Evolutionary conservation across 2,888 invertebrate genomes (phyloP), one percentile per base, ranked within the genome.

Genomic region (Frankliniella fusca): DNA sequence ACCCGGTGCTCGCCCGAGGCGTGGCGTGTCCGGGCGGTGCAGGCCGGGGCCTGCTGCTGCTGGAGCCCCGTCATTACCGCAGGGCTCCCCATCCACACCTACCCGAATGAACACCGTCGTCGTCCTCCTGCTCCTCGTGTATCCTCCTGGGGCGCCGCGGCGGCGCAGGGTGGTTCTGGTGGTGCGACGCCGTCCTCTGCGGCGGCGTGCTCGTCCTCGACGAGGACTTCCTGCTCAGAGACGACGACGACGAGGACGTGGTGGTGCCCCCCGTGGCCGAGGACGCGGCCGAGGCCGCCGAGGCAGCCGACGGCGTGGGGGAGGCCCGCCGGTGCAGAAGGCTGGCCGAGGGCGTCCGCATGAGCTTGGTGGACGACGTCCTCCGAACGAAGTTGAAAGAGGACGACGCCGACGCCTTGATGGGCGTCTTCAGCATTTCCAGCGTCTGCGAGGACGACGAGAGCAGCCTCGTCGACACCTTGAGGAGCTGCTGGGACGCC

Each of bases 311-410:
- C 76, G 15, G 48, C 49, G 50, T 49, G 2, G 80, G 28, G 20
- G 81, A 79, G 10, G 81, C 23, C 80, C 80, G 54, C 23, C 70
- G 70, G 70, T 76, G 70, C 81, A 61, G 38, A n/a, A 50, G 28
- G 54, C 81, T 81, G 61, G 54, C 61, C 20, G 81, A 81, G 20
- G 81, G 81, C 50, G 50, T 93, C 83, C 93, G 90, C 0, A 92
- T 92, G 81, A 93, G 86, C 86, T 93, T 93, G 2, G 93, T 93
- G 85, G 93, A 93, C 85, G 93, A 92, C 7, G 93, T 93, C 83
- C 93, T 90, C 20, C 93, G 89, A 85, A 93, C 93, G 85, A 93
- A 92, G 86, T 91, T 92, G 50, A 92, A 87, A 10, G 89, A 89
- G 48, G 91, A 90, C 86, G 91, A 92, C 86, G 91, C 91, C 48